Base-by-base conservation (phyloP, 1,140 invertebrate species). In the Physella acuta region DNA sequence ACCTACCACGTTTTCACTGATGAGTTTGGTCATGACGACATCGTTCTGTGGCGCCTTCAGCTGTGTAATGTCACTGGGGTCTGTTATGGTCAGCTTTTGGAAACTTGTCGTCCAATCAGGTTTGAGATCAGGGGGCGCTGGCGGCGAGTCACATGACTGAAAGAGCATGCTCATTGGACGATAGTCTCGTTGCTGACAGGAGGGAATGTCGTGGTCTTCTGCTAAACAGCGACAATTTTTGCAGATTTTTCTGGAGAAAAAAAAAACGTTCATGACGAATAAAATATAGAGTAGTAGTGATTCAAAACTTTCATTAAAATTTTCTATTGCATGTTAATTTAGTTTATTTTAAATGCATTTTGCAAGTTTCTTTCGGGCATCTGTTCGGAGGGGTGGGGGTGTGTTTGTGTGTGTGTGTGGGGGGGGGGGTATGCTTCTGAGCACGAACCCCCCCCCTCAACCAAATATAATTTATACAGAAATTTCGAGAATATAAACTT, bases 221-320 rank as follows among this genome's bases (percentile, higher is more conserved):
- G 88, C 83, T 4, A 89, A 88, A 79, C 90, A 90, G 77, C 89
- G 89, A 82, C 90, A 91, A 80, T 89, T 89, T 58, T 89, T 88
- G 83, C 89, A 91, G 73, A 90, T 88, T 83, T 91, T 90, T 74
- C 90, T 91, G 86, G 3, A 87, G 26, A 39, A 58, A 1, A 37
- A 30, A 39, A 63, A 44, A 20, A 34, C 17, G 3, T 16, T 20
- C 11, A 34, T 17, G 3, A 39, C n/a, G 24, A 56, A 68, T 24
- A 58, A 58, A n/a, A n/a, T n/a, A n/a, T n/a, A n/a, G n/a, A n/a
- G n/a, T n/a, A n/a, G n/a, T n/a, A n/a, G n/a, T n/a, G n/a, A n/a
- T n/a, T n/a, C n/a, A n/a, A n/a, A n/a, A n/a, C n/a, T n/a, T n/a
- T n/a, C n/a, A n/a, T n/a, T n/a, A n/a, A n/a, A n/a, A n/a, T n/a